phyloP scores from a whole-genome alignment of 2,113 vertebrate species.

The Gymnobelideus leadbeateri region DNA sequence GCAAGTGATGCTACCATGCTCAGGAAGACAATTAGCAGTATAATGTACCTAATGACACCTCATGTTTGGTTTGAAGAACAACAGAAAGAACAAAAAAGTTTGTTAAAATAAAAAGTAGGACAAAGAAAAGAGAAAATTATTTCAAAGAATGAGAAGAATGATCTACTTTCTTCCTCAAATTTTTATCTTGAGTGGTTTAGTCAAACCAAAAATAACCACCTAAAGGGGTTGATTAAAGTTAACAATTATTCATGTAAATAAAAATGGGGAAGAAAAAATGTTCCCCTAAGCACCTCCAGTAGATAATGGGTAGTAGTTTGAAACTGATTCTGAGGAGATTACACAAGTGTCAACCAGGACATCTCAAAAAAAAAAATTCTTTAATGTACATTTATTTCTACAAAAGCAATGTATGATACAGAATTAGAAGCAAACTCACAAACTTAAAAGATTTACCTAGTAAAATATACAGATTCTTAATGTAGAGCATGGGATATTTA shows the following conservation, averaged over 20 bases:
- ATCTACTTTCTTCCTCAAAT: conserved; percentile 49
- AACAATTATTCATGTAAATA: conserved; percentile 44
- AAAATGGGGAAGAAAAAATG: conserved; percentile 67
- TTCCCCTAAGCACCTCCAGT: conserved; percentile 68
- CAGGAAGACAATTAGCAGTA: conserved; percentile 50
- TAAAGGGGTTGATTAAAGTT: conserved; percentile 23
- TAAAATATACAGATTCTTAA: conserved; percentile 89
- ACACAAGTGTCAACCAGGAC: conserved; percentile 83
- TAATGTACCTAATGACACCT: conserved; percentile 56
- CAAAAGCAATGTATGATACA: conserved; percentile 87
- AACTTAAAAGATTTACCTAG: conserved; percentile 84
- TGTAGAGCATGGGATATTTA: conserved; percentile 84
- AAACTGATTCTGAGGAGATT: conserved; percentile 69
- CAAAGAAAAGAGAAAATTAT: conserved; percentile 54
- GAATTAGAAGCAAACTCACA: conserved; percentile 81
- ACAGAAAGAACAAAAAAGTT: conserved; percentile 53
- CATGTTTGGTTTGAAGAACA: conserved; percentile 55
- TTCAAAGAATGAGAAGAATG: conserved; percentile 34
- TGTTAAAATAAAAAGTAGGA: conserved; percentile 62
- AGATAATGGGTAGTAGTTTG: conserved; percentile 72
- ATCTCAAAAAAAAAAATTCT: conserved; percentile 83
- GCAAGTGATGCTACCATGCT: conserved; percentile 60
- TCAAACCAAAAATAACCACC: conserved; percentile 71
- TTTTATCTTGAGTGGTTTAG: conserved; percentile 11
- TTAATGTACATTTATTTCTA: conserved; percentile 90